Evolutionary conservation across 2,888 invertebrate species (phyloP).

Genomic region (Cantharis lateralis): DNA sequence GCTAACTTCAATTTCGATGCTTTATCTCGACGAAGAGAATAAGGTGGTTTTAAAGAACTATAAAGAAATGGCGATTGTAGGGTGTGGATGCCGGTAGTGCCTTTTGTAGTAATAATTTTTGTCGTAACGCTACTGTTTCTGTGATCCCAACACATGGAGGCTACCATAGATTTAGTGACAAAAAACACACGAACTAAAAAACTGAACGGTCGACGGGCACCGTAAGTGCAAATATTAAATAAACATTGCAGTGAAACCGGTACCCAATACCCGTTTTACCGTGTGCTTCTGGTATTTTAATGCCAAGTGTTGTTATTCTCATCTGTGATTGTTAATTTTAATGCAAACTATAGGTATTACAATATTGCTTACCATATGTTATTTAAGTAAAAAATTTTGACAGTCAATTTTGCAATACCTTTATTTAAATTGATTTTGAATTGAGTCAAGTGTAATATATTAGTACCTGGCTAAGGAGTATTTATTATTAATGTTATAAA

Average conservation of each 20-base stretch:
- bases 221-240: slow-evolving; percentile 22
- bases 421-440: slow-evolving; percentile 20
- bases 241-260: slow-evolving; percentile 26
- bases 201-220: slow-evolving; percentile 14
- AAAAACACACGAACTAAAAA: slow-evolving; percentile 8
- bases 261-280: slow-evolving; percentile 22
- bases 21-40: slow-evolving; percentile 94
- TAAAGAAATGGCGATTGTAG: slow-evolving; percentile 97
- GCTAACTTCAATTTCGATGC: slow-evolving; percentile 91
- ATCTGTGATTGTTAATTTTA: slow-evolving; percentile 40
- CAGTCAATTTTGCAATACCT: slow-evolving; percentile 27
- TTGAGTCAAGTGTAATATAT: slow-evolving; percentile 54
- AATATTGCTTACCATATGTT: slow-evolving; percentile 19
- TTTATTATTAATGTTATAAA: slow-evolving; percentile 45
- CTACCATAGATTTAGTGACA: slow-evolving; percentile 28
- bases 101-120: slow-evolving; percentile 8
- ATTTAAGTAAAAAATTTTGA: not conserved
- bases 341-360: slow-evolving; percentile 36
- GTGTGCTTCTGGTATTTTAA: slow-evolving; percentile 29
- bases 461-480: slow-evolving; percentile 57
- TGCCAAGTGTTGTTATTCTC: slow-evolving; percentile 31
- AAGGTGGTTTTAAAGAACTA: slow-evolving; percentile 98
- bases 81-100: slow-evolving; percentile 92
- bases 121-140: slow-evolving; percentile 19
- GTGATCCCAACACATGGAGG: slow-evolving; percentile 34